Conservation (phyloP, 2,113 vertebrate genomes). For the Labrus mixtus region DNA sequence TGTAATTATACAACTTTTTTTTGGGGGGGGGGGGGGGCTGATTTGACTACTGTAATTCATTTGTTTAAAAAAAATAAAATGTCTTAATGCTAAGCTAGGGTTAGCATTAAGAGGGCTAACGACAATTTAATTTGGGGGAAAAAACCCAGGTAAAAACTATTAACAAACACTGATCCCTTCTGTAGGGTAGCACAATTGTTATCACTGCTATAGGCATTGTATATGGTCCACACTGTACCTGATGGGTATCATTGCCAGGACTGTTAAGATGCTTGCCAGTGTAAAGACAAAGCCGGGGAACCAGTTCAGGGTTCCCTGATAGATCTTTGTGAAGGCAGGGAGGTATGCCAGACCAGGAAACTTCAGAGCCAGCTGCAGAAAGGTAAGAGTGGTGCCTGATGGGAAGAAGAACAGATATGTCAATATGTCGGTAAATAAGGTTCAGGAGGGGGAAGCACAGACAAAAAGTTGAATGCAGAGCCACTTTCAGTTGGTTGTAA, state of each 20-base stretch:
- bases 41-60: too few species aligned
- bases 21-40: too few species aligned
- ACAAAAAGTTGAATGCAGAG: too few species aligned
- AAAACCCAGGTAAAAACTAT: too few species aligned
- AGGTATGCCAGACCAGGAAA: constrained; percentile 87
- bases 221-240: constrained; percentile 74
- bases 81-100: too few species aligned
- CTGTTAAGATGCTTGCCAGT: constrained; percentile 86
- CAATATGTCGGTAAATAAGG: background rate
- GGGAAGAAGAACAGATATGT: background rate
- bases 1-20: too few species aligned
- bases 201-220: background rate
- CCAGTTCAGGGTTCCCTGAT: constrained; percentile 89
- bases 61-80: too few species aligned
- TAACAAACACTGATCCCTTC: too few species aligned
- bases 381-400: constrained; percentile 86
- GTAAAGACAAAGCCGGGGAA: constrained; percentile 89
- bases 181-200: background rate
- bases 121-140: too few species aligned
- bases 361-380: constrained; percentile 89
- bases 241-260: constrained; percentile 89
- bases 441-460: background rate
- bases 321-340: constrained; percentile 90
- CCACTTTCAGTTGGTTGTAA: too few species aligned
- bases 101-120: too few species aligned